A percentile compares a stretch with the other conserved stretches of the same genome.
phyloP scores from a whole-genome alignment of 2,113 vertebrate species.

The Neotoma lepida region DNA sequence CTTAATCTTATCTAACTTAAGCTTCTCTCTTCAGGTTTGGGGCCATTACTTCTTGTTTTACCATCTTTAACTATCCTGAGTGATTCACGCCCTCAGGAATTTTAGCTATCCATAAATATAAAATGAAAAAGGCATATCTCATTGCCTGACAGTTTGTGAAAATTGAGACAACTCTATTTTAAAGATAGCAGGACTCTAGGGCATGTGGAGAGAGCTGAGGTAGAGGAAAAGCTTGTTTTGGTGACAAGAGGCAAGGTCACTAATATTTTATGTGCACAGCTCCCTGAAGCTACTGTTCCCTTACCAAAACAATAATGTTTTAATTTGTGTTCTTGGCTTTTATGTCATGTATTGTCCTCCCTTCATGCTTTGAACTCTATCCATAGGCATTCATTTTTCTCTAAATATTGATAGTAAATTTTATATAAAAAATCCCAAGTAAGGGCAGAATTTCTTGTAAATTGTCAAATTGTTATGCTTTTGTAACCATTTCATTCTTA shows the following conservation, averaged over 20 bases:
- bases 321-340: neutral
- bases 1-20: constrained; percentile 64
- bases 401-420: neutral
- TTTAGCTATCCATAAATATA: constrained; percentile 53
- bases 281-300: neutral
- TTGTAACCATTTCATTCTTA: neutral
- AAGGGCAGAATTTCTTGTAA: neutral
- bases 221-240: neutral
- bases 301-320: constrained; percentile 11
- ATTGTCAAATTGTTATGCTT: neutral
- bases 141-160: constrained; percentile 63
- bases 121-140: constrained; percentile 63
- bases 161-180: constrained; percentile 63
- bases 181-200: constrained; percentile 9
- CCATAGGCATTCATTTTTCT: neutral
- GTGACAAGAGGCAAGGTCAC: constrained; percentile 47
- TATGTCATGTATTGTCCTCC: neutral
- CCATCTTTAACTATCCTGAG: constrained; percentile 64
- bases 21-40: constrained; percentile 7
- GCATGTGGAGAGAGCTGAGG: neutral
- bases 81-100: constrained; percentile 68
- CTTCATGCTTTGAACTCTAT: neutral
- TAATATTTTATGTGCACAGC: neutral
- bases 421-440: neutral
- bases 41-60: constrained; percentile 70